Conservation (phyloP, 1,140 invertebrate species). For the Brachionus koreanus region DNA sequence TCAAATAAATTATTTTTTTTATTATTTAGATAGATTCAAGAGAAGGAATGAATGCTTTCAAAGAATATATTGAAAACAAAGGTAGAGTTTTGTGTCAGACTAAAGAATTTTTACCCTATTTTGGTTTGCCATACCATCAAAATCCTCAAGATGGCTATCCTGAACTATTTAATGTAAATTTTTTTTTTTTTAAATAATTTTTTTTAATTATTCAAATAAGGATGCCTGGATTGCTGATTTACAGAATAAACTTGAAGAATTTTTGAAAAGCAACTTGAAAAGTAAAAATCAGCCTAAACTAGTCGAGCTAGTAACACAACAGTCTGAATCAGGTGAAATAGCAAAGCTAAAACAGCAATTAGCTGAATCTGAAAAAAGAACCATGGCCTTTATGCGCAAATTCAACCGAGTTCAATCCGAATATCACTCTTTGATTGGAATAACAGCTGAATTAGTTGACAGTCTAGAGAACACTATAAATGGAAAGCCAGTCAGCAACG, state of each 20-base stretch:
- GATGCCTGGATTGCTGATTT: conserved; percentile 48
- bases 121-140: conserved; percentile 64
- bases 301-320: conserved; percentile 8
- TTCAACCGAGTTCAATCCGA: conserved; percentile 53
- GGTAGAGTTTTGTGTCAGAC: conserved; percentile 62
- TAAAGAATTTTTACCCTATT: conserved; percentile 63
- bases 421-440: conserved; percentile 61
- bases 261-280: neutral
- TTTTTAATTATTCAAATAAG: neutral
- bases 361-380: conserved; percentile 35
- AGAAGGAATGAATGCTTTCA: conserved; percentile 60
- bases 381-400: conserved; percentile 30
- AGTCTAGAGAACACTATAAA: conserved; percentile 63
- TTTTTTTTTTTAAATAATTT: neutral
- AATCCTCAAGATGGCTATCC: conserved; percentile 62
- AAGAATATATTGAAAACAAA: conserved; percentile 61
- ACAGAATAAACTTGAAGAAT: conserved; percentile 54
- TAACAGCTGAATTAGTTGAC: conserved; percentile 64
- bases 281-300: neutral
- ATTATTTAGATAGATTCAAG: conserved; percentile 10
- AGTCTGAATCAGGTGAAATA: neutral
- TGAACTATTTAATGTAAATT: conserved; percentile 61
- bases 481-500: conserved; percentile 61
- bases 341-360: conserved; percentile 32
- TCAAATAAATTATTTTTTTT: neutral